Evolutionary conservation across 1,140 invertebrate genomes (phyloP).

Genomic region (Wiebesia pumilae): DNA sequence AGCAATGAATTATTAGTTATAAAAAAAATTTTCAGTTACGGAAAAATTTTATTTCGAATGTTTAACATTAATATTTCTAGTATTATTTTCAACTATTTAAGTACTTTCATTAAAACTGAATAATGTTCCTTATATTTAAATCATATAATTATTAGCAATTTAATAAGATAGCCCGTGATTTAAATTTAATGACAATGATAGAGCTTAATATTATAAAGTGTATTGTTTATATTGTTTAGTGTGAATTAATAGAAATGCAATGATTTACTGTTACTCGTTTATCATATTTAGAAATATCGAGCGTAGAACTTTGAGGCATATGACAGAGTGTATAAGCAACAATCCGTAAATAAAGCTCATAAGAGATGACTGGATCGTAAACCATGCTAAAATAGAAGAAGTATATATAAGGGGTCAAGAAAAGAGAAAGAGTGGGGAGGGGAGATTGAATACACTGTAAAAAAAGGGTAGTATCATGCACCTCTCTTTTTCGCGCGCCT

Average conservation of each 20-base stretch:
- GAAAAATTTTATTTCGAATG: no score
- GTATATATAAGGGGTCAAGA: not conserved
- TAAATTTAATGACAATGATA: not conserved
- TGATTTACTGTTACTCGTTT: not conserved
- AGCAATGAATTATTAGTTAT: no score
- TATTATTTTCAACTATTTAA: no score
- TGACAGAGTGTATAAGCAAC: not conserved
- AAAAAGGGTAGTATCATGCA: slow-evolving; percentile 30
- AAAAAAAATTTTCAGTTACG: no score
- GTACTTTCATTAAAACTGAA: no score
- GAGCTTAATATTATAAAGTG: not conserved
- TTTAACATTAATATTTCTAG: no score
- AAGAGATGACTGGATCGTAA: not conserved
- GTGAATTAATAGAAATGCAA: not conserved
- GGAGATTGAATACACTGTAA: slow-evolving; percentile 40
- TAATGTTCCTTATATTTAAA: no score
- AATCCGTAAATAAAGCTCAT: slow-evolving; percentile 12
- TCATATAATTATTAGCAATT: no score
- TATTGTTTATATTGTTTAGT: no score
- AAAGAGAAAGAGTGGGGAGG: not conserved
- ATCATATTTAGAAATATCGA: not conserved
- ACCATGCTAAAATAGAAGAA: slow-evolving; percentile 22
- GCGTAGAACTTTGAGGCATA: not conserved
- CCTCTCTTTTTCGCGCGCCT: slow-evolving; percentile 36
- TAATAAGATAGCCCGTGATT: no score